Percentiles rank a stretch among this genome's conserved stretches.
Conservation (phyloP, 2,113 vertebrate species). For the Notiomystis cincta region DNA sequence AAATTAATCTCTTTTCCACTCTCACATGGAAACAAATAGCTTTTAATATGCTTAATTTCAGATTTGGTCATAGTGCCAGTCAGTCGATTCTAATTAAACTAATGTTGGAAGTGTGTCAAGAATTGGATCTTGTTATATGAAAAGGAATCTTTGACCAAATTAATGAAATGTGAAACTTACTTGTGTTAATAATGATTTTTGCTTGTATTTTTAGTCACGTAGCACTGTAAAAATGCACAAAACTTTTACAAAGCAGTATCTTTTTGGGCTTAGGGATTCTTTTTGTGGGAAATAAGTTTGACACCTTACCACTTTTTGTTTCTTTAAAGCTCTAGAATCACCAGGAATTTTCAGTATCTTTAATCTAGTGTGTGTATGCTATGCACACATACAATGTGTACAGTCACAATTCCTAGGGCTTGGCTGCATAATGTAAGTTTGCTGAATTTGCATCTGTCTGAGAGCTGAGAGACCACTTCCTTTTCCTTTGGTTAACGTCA, state of each 20-base stretch:
- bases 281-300: background rate
- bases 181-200: background rate
- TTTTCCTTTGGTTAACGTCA: conserved; percentile 2
- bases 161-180: background rate
- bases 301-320: background rate
- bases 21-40: background rate
- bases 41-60: conserved; percentile 8
- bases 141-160: background rate
- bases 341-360: background rate
- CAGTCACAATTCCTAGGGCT: background rate
- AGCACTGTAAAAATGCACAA: background rate
- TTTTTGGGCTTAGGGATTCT: background rate
- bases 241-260: background rate
- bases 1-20: background rate
- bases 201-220: background rate
- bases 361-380: background rate
- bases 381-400: background rate
- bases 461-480: background rate
- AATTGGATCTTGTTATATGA: background rate
- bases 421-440: background rate
- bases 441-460: background rate
- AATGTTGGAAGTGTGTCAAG: background rate
- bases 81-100: background rate
- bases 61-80: background rate
- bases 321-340: background rate